Percentiles rank a stretch among this genome's conserved stretches.
These are phyloP conservation scores for Stegana nigrithorax DNA, from an alignment of 2,888 invertebrate species.

Conservation along the genomic window DNA sequence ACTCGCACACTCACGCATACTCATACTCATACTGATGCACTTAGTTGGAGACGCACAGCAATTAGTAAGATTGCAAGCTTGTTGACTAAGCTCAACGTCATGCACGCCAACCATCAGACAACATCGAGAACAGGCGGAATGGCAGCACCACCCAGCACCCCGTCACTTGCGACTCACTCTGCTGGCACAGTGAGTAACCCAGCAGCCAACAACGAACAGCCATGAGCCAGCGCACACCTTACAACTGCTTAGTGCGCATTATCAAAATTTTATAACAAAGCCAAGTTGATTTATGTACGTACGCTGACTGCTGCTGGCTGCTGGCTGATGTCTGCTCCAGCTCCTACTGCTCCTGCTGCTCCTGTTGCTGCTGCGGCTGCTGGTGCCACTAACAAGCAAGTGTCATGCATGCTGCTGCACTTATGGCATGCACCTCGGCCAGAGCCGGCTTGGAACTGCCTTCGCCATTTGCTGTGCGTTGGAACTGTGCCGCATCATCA, in stretches of 20 bases:
- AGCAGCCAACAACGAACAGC: too few relatives aligned
- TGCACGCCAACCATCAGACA: too few relatives aligned
- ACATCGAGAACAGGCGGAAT: too few relatives aligned
- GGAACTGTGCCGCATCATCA: conserved; percentile 11
- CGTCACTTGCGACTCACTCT: neutral
- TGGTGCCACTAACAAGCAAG: neutral
- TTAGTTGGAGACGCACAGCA: too few relatives aligned
- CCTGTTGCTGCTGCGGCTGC: neutral
- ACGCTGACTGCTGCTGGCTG: conserved; percentile 47
- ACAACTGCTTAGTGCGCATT: conserved; percentile 40
- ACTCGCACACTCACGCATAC: conserved; percentile 40
- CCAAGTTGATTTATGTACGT: conserved; percentile 53
- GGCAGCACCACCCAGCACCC: too few relatives aligned
- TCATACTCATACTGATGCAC: too few relatives aligned
- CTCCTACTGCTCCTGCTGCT: neutral
- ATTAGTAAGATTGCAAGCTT: conserved; percentile 56
- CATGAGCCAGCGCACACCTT: neutral
- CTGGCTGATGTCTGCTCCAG: neutral
- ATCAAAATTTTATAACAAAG: conserved; percentile 57
- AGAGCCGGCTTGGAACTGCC: too few relatives aligned
- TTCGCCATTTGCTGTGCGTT: conserved; percentile 3
- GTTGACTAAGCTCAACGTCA: conserved; percentile 12
- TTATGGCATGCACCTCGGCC: too few relatives aligned
- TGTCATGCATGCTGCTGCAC: neutral
- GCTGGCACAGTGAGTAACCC: too few relatives aligned